Conservation (phyloP, 2,888 invertebrate species). For the Phragmatobia fuliginosa region DNA sequence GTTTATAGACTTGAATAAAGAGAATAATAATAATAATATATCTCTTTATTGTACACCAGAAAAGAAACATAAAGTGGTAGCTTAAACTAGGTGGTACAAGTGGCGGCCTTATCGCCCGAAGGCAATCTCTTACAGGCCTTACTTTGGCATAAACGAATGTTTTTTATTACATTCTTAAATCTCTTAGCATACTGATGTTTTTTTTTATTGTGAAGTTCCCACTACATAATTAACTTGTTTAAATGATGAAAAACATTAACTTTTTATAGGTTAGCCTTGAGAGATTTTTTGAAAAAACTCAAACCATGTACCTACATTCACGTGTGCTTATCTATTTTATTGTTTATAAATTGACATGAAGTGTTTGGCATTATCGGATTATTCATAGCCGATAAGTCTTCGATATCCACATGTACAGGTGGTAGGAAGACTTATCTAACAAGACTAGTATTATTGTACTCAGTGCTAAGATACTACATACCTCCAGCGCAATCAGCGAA, state of each 20-base stretch:
- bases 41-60: too few relatives aligned
- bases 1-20: too few relatives aligned
- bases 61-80: too few relatives aligned
- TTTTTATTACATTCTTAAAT: not conserved
- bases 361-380: not conserved
- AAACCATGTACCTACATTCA: too few relatives aligned
- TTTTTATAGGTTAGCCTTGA: not conserved
- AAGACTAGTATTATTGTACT: not conserved
- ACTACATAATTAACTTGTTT: not conserved
- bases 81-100: too few relatives aligned
- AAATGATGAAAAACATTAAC: not conserved
- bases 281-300: too few relatives aligned
- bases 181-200: not conserved
- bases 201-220: not conserved
- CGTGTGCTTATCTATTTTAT: not conserved
- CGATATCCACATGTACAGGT: not conserved
- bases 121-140: too few relatives aligned
- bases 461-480: not conserved
- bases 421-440: not conserved
- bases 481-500: too few relatives aligned
- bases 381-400: not conserved
- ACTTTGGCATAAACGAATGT: not conserved
- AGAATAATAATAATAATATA: too few relatives aligned
- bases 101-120: too few relatives aligned
- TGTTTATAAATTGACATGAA: not conserved